These are phyloP conservation scores for Heliopora coerulea DNA, from an alignment of 92 coral and sea anemone species.

Conservation along the genomic window DNA sequence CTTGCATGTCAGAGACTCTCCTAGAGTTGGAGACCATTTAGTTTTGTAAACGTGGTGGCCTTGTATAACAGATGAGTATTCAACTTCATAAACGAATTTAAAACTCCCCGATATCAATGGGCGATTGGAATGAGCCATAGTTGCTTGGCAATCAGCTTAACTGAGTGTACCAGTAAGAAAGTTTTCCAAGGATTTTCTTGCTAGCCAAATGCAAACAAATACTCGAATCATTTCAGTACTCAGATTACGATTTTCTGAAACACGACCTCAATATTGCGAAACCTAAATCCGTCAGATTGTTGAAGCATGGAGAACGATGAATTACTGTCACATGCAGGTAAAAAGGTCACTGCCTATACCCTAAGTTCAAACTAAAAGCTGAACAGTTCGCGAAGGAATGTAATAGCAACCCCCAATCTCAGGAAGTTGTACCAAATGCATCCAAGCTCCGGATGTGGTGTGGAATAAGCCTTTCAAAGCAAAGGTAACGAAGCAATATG, in stretches of 20 bases:
- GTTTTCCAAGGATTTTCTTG: no score
- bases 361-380: constrained; percentile 57
- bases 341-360: constrained; percentile 10
- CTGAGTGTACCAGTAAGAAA: no score
- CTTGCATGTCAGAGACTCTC: no score
- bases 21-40: constrained; percentile 51
- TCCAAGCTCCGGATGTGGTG: no score
- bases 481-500: no score
- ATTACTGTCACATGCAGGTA: constrained; percentile 46
- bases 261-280: no score
- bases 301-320: constrained; percentile 38
- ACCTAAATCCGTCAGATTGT: background rate
- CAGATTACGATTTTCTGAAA: no score
- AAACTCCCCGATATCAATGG: constrained; percentile 19
- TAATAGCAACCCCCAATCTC: constrained; percentile 35
- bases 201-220: no score
- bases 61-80: constrained; percentile 54
- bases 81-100: constrained; percentile 56
- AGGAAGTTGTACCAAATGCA: no score
- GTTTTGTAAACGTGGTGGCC: constrained; percentile 47
- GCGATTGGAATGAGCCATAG: constrained; percentile 47
- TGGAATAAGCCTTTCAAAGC: no score
- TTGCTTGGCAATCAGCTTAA: background rate
- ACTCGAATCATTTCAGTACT: no score
- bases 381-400: constrained; percentile 45